Conservation (phyloP, 2,797 vertebrate species). For the Darevskia mixta region DNA sequence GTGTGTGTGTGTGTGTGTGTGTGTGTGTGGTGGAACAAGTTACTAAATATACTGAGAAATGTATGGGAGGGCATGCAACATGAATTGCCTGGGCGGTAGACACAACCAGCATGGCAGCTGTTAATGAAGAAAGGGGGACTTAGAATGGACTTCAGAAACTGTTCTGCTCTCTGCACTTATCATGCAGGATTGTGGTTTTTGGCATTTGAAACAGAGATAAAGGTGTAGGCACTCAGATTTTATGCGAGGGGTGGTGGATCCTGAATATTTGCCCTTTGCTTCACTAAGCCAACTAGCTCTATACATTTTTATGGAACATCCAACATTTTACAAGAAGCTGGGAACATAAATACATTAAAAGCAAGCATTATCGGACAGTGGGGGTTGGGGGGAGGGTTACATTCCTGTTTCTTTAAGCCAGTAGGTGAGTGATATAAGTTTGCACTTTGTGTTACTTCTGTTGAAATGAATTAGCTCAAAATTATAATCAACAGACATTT, state of each 20-base stretch:
- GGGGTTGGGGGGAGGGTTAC: background rate
- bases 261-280: background rate
- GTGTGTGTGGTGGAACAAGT: background rate
- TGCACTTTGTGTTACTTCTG: background rate
- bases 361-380: background rate
- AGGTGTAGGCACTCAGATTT: background rate
- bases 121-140: background rate
- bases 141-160: background rate
- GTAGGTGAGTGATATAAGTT: background rate
- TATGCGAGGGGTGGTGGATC: too few relatives aligned
- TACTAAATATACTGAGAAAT: background rate
- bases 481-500: background rate
- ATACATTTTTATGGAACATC: too few relatives aligned
- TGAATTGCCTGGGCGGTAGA: background rate
- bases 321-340: background rate
- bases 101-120: background rate
- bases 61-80: background rate
- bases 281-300: background rate
- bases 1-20: too few relatives aligned
- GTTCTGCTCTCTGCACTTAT: background rate
- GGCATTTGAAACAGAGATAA: background rate
- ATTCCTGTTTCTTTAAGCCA: background rate
- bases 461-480: background rate
- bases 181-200: background rate
- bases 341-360: too few relatives aligned